These are phyloP conservation scores for Sebastes umbrosus DNA, from an alignment of 2,797 vertebrate genomes.

Conservation along the genomic window DNA sequence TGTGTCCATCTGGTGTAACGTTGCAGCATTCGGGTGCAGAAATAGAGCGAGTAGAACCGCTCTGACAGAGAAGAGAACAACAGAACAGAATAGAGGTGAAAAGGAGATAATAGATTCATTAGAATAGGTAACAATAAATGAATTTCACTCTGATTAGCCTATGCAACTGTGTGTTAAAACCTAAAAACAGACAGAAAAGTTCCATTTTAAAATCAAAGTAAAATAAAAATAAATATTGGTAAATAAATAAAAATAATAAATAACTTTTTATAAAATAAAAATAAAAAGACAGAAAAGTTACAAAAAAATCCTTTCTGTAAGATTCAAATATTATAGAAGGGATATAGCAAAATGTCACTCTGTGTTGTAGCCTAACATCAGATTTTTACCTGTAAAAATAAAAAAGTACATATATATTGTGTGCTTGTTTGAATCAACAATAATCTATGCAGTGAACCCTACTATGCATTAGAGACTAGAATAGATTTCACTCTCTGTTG, in stretches of 20 bases:
- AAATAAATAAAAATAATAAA: no score
- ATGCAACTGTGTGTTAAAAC: not conserved
- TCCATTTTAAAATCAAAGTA: no score
- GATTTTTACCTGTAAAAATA: no score
- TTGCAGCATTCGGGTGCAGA: conserved; percentile 21
- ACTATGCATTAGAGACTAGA: no score
- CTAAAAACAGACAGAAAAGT: not conserved
- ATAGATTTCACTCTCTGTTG: not conserved
- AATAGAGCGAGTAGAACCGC: not conserved
- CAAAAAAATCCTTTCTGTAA: not conserved
- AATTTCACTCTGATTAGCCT: not conserved
- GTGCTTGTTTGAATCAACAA: not conserved
- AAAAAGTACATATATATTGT: not conserved
- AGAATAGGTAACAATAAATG: not conserved
- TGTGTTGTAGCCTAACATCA: not conserved
- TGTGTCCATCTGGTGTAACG: conserved; percentile 22
- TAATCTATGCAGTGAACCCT: not conserved
- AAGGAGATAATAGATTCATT: not conserved
- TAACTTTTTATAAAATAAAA: no score
- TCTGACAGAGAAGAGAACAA: not conserved
- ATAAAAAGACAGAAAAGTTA: no score
- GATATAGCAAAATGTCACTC: not conserved
- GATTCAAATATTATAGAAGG: not conserved
- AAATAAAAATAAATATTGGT: not conserved
- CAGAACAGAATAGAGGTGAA: not conserved